These are phyloP conservation scores for Thymelicus acteon DNA, from an alignment of 2,888 invertebrate species.

Conservation along the genomic window DNA sequence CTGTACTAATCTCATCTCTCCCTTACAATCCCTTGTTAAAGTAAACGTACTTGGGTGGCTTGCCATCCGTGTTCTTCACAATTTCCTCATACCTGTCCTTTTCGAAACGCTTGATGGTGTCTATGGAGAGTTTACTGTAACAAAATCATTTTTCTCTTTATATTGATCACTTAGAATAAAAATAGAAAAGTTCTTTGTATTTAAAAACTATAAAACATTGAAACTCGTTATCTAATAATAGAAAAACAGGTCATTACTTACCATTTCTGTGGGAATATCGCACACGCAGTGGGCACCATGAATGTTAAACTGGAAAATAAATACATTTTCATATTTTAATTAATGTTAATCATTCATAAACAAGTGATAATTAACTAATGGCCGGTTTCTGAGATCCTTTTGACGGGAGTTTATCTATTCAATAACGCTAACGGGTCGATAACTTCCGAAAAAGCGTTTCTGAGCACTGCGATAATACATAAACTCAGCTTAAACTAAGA, in stretches of 20 bases:
- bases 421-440: too few relatives aligned
- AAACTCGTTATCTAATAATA: too few relatives aligned
- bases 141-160: conserved; percentile 36
- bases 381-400: too few relatives aligned
- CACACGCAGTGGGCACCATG: conserved; percentile 95
- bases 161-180: not conserved
- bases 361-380: too few relatives aligned
- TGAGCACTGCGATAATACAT: too few relatives aligned
- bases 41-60: conserved; percentile 90
- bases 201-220: too few relatives aligned
- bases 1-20: not conserved
- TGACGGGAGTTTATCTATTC: too few relatives aligned
- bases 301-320: conserved; percentile 88
- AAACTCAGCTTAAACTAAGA: too few relatives aligned
- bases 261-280: conserved; percentile 94
- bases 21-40: conserved; percentile 91
- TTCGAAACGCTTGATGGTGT: conserved; percentile 90
- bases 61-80: conserved; percentile 86
- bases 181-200: too few relatives aligned
- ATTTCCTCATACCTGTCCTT: conserved; percentile 89
- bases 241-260: conserved; percentile 65
- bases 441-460: too few relatives aligned
- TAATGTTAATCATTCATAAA: not conserved
- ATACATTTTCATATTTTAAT: conserved; percentile 5
- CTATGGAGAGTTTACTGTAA: conserved; percentile 88